Percentiles rank a stretch among this genome's conserved stretches.
Evolutionary conservation across 2,113 vertebrate species (phyloP).

Genomic region (Fregata magnificens): DNA sequence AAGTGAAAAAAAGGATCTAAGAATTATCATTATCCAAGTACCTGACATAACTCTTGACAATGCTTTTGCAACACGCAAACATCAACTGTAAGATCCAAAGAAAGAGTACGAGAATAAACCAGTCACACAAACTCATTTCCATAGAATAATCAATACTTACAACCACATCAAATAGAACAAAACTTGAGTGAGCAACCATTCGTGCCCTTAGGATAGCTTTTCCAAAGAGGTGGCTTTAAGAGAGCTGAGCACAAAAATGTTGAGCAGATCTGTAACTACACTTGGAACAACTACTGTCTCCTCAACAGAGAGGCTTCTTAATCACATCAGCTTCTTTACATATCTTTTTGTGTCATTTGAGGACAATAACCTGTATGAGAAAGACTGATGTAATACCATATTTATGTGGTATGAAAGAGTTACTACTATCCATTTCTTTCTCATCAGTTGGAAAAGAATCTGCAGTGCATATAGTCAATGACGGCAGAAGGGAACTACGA

Average conservation of each 20-base stretch:
- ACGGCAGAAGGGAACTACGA: not conserved
- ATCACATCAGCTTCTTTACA: not conserved
- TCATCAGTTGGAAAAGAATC: not conserved
- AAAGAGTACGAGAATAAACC: not conserved
- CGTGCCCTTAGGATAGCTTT: not conserved
- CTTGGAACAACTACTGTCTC: not conserved
- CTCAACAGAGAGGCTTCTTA: not conserved
- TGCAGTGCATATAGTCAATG: not conserved
- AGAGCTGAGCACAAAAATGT: not conserved
- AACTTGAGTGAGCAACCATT: not conserved
- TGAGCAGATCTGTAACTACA: not conserved
- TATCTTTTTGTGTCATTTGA: not conserved
- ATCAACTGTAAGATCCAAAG: not conserved
- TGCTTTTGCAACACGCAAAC: not conserved
- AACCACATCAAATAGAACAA: not conserved
- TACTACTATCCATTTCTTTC: not conserved
- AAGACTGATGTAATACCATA: not conserved
- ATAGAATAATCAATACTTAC: constrained; percentile 3
- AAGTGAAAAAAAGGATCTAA: not conserved
- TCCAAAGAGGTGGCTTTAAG: not conserved
- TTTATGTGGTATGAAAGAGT: not conserved
- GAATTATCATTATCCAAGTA: not conserved
- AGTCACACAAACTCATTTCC: not conserved
- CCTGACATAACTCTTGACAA: not conserved
- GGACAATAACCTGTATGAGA: not conserved